These are phyloP conservation scores for Anguilla pacifica DNA, from an alignment of 2,797 vertebrate species.

Conservation along the genomic window DNA sequence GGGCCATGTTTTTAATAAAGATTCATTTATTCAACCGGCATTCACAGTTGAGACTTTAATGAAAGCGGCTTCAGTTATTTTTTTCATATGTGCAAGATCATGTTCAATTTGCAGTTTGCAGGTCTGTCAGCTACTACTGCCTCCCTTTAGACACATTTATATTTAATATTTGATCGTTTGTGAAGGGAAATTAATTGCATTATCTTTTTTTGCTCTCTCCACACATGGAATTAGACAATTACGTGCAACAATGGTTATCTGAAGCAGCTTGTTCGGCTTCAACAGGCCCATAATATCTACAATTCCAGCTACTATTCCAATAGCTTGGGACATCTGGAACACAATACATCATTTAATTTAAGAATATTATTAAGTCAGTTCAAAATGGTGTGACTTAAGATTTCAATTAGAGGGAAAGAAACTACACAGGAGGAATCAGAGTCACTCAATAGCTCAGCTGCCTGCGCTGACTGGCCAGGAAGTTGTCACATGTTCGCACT, in stretches of 20 bases:
- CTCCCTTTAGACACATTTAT: constrained; percentile 42
- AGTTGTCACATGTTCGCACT: constrained; percentile 20
- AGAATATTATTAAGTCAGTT: neutral
- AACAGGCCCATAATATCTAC: neutral
- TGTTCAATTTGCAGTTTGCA: constrained; percentile 51
- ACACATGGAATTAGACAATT: constrained; percentile 44
- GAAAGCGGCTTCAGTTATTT: constrained; percentile 24
- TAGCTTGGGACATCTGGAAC: neutral
- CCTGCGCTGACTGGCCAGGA: neutral
- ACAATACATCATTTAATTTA: neutral
- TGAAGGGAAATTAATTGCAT: constrained; percentile 50
- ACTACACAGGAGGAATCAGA: neutral
- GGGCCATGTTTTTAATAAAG: constrained; percentile 6
- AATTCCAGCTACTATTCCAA: neutral
- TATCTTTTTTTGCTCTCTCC: constrained; percentile 39
- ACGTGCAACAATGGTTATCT: constrained; percentile 48
- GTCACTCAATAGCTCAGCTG: neutral
- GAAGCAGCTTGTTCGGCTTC: constrained; percentile 11
- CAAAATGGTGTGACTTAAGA: neutral
- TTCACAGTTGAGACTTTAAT: constrained; percentile 6
- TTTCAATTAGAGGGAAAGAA: neutral
- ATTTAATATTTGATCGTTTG: constrained; percentile 48
- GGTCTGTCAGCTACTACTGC: constrained; percentile 36
- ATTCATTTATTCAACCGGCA: neutral
- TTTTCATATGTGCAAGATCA: constrained; percentile 48